These are phyloP conservation scores for Brachymystax lenok DNA, from an alignment of 2,797 vertebrate genomes.

Conservation along the genomic window DNA sequence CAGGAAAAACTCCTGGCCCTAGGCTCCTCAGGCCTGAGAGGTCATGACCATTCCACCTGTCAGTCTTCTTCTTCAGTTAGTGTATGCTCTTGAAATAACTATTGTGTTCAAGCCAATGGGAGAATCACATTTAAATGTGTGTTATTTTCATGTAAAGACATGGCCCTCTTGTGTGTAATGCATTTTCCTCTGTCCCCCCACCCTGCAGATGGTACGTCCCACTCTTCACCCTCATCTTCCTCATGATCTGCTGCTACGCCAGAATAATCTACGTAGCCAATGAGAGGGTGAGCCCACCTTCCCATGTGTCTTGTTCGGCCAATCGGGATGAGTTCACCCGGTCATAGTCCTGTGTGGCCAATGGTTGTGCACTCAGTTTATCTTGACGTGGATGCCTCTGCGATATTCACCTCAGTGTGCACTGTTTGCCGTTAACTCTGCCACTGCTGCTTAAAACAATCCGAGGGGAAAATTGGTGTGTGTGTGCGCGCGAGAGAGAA, in stretches of 20 bases:
- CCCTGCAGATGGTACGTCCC: conserved; percentile 82
- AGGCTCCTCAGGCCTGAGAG: conserved; percentile 65
- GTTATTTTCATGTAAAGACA: too few relatives aligned
- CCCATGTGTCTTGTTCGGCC: background rate
- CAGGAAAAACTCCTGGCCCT: too few relatives aligned
- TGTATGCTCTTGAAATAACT: too few relatives aligned
- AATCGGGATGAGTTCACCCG: conserved; percentile 38
- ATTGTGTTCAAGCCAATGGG: too few relatives aligned
- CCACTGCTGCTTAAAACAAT: too few relatives aligned
- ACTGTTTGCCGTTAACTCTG: too few relatives aligned
- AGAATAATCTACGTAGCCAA: conserved; percentile 84
- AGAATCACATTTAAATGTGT: too few relatives aligned
- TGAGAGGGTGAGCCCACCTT: conserved; percentile 70
- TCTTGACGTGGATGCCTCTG: conserved; percentile 7
- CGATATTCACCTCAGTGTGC: conserved; percentile 8
- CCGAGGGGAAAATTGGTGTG: too few relatives aligned
- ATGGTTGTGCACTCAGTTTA: conserved; percentile 3
- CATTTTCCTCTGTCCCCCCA: conserved; percentile 77
- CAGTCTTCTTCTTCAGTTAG: conserved; percentile 41
- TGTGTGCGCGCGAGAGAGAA: background rate
- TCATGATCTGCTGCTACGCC: conserved; percentile 83
- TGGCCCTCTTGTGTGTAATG: conserved; percentile 41
- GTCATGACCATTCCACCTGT: conserved; percentile 76
- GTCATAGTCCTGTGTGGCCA: conserved; percentile 12
- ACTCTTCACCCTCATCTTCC: conserved; percentile 83